phyloP scores from a whole-genome alignment of 2,113 vertebrate genomes.

The Oreochromis niloticus region DNA sequence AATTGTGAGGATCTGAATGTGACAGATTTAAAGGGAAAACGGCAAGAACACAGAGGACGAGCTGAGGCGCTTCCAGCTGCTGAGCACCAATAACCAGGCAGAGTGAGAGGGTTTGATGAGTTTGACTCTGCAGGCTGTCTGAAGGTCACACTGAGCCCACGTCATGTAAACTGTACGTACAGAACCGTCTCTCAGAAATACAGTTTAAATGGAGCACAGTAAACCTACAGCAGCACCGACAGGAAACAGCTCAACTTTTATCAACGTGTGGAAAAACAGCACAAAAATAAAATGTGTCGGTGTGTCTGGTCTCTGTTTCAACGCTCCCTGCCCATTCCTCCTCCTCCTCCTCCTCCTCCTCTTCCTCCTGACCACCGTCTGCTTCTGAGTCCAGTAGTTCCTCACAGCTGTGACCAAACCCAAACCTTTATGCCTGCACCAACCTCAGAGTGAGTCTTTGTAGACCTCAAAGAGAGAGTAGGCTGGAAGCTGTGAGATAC shows the following conservation, averaged over 20 bases:
- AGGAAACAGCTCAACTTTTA: not conserved
- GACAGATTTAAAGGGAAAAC: not conserved
- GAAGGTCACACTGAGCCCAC: not conserved
- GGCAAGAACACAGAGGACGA: not conserved
- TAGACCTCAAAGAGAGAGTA: not conserved
- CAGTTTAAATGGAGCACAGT: not conserved
- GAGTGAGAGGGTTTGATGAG: not conserved
- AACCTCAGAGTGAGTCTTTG: not conserved
- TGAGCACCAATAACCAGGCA: not conserved
- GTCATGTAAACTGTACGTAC: not conserved
- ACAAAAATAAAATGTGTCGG: not conserved
- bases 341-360: not conserved
- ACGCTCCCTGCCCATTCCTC: not conserved
- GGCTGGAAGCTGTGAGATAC: not conserved
- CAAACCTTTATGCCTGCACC: not conserved
- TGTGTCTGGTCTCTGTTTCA: not conserved
- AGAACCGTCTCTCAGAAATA: not conserved
- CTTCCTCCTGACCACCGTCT: not conserved
- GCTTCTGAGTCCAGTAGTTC: not conserved
- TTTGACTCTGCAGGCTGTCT: not conserved
- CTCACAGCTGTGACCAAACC: not conserved
- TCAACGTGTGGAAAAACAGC: not conserved
- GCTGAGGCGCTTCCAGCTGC: not conserved
- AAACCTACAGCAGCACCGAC: fast-evolving
- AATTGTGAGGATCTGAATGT: not conserved